Evolutionary conservation across 2,888 invertebrate species (phyloP).

Genomic region (Rhagium mordax): DNA sequence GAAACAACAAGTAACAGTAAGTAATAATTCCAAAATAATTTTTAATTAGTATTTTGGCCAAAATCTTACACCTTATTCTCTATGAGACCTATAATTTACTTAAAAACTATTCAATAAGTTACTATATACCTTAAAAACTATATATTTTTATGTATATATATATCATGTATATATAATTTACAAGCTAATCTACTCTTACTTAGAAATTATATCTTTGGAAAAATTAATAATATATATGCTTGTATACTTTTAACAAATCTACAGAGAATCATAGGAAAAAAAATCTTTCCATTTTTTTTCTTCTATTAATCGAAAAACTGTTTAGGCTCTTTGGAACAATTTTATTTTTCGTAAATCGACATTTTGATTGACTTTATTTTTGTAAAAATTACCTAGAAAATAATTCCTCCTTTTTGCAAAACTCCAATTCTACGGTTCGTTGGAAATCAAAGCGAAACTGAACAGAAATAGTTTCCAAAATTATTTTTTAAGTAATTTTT

Average conservation of each 20-base stretch:
- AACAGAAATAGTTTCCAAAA: slow-evolving; percentile 24
- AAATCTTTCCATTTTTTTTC: slow-evolving; percentile 15
- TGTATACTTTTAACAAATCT: slow-evolving; percentile 37
- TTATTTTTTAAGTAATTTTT: slow-evolving; percentile 38
- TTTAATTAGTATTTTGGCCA: slow-evolving; percentile 43
- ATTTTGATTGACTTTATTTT: slow-evolving; percentile 47
- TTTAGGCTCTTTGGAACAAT: slow-evolving; percentile 51
- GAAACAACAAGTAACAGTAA: background rate
- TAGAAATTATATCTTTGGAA: slow-evolving; percentile 55
- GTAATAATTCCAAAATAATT: background rate
- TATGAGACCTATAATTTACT: slow-evolving; percentile 50
- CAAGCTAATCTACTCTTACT: slow-evolving; percentile 41
- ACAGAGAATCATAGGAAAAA: slow-evolving; percentile 29
- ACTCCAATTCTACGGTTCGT: slow-evolving; percentile 14
- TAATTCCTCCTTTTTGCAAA: slow-evolving; percentile 27
- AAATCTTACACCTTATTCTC: slow-evolving; percentile 37
- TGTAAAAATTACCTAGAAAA: slow-evolving; percentile 43
- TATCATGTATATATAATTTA: slow-evolving; percentile 52
- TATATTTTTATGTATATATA: slow-evolving; percentile 45
- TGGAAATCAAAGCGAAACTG: background rate
- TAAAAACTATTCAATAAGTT: slow-evolving; percentile 60
- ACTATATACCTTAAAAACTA: slow-evolving; percentile 55
- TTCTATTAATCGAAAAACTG: slow-evolving; percentile 25
- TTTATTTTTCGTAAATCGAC: slow-evolving; percentile 42
- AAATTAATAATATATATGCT: slow-evolving; percentile 39